These are phyloP conservation scores for Sebastes fasciatus DNA, from an alignment of 2,113 vertebrate species.

Conservation along the genomic window DNA sequence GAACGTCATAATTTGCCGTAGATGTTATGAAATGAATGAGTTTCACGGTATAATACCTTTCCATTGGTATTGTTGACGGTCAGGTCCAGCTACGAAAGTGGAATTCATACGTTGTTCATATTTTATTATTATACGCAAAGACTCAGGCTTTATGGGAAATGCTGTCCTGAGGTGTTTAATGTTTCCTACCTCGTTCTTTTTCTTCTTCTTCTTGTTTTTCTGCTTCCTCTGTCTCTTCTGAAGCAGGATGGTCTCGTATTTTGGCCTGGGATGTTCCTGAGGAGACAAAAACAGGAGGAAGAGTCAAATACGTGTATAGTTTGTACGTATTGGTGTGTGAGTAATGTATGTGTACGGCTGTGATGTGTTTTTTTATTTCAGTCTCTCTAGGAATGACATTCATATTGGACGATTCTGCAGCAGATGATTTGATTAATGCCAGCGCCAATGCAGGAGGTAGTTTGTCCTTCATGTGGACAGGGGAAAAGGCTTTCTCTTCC, in stretches of 20 bases:
- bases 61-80: constrained; percentile 2
- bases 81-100: constrained; percentile 3
- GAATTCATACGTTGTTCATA: background rate
- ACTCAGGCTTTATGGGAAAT: background rate
- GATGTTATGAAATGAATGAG: background rate
- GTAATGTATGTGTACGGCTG: too few relatives aligned
- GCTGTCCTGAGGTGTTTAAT: background rate
- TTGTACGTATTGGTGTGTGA: background rate
- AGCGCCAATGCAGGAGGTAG: too few relatives aligned
- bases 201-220: constrained; percentile 73
- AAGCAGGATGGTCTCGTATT: constrained; percentile 92
- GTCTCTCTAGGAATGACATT: too few relatives aligned
- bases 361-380: too few relatives aligned
- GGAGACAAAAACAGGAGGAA: background rate
- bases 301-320: too few relatives aligned
- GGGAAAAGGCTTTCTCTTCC: too few relatives aligned
- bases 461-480: too few relatives aligned
- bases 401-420: background rate
- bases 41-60: constrained; percentile 7
- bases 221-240: constrained; percentile 90
- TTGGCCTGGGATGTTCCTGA: constrained; percentile 94
- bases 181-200: constrained; percentile 84
- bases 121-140: background rate
- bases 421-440: background rate
- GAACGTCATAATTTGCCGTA: background rate